phyloP scores from a whole-genome alignment of 2,113 vertebrate genomes.

The Pelvicachromis taeniatus region DNA sequence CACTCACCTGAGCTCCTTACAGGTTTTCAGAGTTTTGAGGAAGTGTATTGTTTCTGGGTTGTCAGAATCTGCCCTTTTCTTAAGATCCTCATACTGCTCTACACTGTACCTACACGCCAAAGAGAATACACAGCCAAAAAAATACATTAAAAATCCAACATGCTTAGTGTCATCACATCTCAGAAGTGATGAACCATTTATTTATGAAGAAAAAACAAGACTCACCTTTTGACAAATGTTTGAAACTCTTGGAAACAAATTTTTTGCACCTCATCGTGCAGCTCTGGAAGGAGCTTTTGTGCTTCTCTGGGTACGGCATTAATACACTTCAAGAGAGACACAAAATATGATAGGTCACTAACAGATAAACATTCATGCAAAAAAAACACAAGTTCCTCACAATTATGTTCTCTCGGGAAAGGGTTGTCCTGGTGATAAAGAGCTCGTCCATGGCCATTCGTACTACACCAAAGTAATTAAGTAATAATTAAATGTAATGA shows the following conservation, averaged over 20 bases:
- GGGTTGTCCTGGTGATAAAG: too few relatives aligned
- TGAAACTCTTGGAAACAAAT: slow-evolving; percentile 55
- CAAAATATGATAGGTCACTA: fast-evolving
- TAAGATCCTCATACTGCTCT: not conserved
- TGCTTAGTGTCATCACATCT: not conserved
- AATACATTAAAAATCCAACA: not conserved
- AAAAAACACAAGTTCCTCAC: not conserved
- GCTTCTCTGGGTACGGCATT: not conserved
- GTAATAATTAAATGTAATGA: too few relatives aligned
- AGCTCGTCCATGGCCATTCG: too few relatives aligned
- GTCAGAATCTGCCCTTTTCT: not conserved
- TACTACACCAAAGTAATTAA: too few relatives aligned
- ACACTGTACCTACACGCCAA: slow-evolving; percentile 31
- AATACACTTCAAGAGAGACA: not conserved
- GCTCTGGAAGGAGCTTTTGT: not conserved
- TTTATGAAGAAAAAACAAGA: not conserved
- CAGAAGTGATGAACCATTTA: not conserved
- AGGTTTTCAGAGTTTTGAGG: slow-evolving; percentile 47
- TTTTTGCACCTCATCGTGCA: not conserved
- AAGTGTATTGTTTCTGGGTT: not conserved
- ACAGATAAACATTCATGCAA: not conserved
- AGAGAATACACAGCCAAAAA: fast-evolving
- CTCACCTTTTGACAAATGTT: slow-evolving; percentile 38
- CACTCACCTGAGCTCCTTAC: slow-evolving; percentile 48
- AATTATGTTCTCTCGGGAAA: not conserved